A percentile compares a stretch with the other conserved stretches of the same genome.
These are phyloP conservation scores for Perithous albicinctus DNA, from an alignment of 2,888 invertebrate species.

Conservation along the genomic window DNA sequence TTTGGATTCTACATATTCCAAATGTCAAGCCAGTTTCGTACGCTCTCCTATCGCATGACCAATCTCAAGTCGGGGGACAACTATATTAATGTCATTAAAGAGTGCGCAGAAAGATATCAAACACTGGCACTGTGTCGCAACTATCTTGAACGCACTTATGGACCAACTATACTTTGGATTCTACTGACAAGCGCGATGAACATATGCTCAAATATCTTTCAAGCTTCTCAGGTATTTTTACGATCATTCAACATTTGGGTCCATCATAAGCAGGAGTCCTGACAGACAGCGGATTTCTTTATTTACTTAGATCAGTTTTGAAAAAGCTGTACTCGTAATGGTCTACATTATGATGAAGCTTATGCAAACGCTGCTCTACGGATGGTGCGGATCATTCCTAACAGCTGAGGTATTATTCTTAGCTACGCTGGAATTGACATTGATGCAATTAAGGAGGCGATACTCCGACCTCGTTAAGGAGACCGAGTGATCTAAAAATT, in stretches of 20 bases:
- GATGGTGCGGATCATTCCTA: conserved; percentile 59
- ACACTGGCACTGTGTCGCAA: conserved; percentile 61
- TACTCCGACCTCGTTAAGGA: too few species aligned
- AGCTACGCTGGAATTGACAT: not conserved
- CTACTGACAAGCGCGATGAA: conserved; percentile 68
- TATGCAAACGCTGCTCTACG: conserved; percentile 65
- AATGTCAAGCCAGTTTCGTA: conserved; percentile 71
- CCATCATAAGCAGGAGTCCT: too few species aligned
- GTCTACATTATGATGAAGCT: conserved; percentile 58
- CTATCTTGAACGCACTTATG: conserved; percentile 70
- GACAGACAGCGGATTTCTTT: not conserved
- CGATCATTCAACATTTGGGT: too few species aligned
- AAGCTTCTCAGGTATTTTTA: conserved; percentile 66
- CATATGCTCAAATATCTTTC: conserved; percentile 73
- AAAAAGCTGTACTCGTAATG: conserved; percentile 29
- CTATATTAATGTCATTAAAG: conserved; percentile 54
- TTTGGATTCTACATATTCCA: conserved; percentile 74
- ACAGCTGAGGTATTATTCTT: conserved; percentile 57
- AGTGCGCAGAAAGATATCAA: conserved; percentile 64
- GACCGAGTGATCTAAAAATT: too few species aligned
- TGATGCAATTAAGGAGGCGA: not conserved
- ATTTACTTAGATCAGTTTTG: conserved; percentile 33
- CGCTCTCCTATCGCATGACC: conserved; percentile 61
- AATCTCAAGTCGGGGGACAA: conserved; percentile 46
- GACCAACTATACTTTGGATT: conserved; percentile 69